These are phyloP conservation scores for Bagarius yarrelli DNA, from an alignment of 2,113 vertebrate genomes.

Conservation along the genomic window DNA sequence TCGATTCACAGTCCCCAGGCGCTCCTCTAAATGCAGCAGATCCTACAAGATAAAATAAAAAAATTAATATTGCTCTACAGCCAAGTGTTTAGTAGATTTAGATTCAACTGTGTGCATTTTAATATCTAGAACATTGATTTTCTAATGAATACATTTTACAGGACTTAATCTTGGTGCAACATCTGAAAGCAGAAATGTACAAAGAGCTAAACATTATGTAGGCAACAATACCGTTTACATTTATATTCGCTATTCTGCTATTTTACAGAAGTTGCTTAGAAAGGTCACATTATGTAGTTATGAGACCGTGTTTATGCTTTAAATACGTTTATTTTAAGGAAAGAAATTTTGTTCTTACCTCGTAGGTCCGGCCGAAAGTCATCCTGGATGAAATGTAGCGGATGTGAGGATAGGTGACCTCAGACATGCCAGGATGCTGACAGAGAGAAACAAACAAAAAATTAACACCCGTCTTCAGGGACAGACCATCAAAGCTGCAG, in stretches of 20 bases:
- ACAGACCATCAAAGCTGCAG: not conserved
- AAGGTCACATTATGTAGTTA: not conserved
- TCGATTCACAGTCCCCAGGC: conserved; percentile 96
- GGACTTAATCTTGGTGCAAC: not conserved
- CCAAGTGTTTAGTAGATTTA: not conserved
- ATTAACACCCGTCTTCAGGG: not conserved
- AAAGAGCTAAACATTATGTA: not conserved
- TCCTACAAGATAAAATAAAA: conserved; percentile 71
- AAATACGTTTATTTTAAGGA: not conserved
- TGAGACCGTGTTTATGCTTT: not conserved
- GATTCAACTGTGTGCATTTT: not conserved
- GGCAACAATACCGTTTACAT: not conserved
- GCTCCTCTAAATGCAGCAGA: conserved; percentile 95
- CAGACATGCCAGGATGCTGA: conserved; percentile 77
- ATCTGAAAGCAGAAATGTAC: not conserved
- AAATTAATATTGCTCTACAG: not conserved
- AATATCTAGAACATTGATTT: not conserved
- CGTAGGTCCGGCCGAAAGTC: conserved; percentile 90
- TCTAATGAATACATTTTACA: not conserved
- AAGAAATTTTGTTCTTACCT: conserved; percentile 69
- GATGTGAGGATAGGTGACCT: conserved; percentile 93
- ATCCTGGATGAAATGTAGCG: conserved; percentile 99
- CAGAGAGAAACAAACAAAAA: conserved; percentile 13
- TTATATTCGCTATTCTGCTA: not conserved
- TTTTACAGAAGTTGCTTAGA: not conserved